phyloP scores from a whole-genome alignment of 2,113 vertebrate genomes.

The Tupaia tana region DNA sequence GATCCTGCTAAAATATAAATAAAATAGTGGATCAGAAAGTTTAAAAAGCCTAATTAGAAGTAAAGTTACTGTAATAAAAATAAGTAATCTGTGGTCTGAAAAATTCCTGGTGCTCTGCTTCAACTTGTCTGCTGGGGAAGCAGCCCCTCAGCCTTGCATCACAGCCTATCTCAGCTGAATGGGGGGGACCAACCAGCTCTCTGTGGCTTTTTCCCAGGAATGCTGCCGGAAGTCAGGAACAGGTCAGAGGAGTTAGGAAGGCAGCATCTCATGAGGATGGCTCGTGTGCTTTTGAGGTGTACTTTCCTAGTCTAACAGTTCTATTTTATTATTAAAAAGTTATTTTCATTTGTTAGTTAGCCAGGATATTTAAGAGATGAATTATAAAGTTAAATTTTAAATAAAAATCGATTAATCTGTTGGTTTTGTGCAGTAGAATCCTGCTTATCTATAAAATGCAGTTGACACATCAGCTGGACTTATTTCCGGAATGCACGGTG shows the following conservation, averaged over 20 bases:
- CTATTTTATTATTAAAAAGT: background rate
- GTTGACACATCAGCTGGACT: slow-evolving; percentile 88
- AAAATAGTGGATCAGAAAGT: slow-evolving; percentile 14
- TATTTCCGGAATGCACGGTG: slow-evolving; percentile 90
- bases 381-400: background rate
- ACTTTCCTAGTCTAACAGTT: background rate
- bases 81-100: background rate
- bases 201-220: background rate
- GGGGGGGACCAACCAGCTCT: background rate
- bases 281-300: background rate
- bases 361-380: slow-evolving; percentile 1
- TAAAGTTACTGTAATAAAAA: background rate
- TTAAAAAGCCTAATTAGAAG: background rate
- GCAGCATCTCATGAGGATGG: background rate
- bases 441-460: slow-evolving; percentile 84
- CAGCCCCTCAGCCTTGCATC: too few species aligned
- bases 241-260: background rate
- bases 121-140: background rate
- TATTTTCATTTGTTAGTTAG: background rate
- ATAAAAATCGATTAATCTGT: background rate
- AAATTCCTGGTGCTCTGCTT: background rate
- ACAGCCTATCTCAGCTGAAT: background rate
- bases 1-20: slow-evolving; percentile 33
- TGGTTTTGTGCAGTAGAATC: background rate
- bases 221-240: background rate